A percentile compares a stretch with the other conserved stretches of the same genome.
Evolutionary conservation across 2,113 vertebrate species (phyloP).

Genomic region (Xenopus laevis): DNA sequence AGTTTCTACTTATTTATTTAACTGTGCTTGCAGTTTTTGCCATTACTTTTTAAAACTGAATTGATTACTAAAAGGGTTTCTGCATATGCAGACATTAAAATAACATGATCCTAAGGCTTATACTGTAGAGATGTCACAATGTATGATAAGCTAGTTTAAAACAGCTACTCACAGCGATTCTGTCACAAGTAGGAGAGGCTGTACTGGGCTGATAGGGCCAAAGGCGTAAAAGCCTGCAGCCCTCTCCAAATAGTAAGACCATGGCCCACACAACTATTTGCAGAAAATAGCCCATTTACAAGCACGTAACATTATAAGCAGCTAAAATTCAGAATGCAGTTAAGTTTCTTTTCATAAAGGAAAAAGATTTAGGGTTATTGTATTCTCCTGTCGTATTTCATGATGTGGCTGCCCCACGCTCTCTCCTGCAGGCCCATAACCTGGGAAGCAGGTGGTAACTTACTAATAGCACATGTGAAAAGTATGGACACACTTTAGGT

Average conservation of each 20-base stretch:
- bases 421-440: too few species aligned
- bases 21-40: neutral
- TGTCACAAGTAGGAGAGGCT: constrained; percentile 44
- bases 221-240: constrained; percentile 46
- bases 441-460: too few species aligned
- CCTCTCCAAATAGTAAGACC: constrained; percentile 38
- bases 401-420: too few species aligned
- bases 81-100: constrained; percentile 50
- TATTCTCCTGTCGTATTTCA: too few species aligned
- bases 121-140: constrained; percentile 42
- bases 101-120: constrained; percentile 53
- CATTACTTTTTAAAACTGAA: constrained; percentile 49
- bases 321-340: constrained; percentile 30
- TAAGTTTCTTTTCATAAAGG: neutral
- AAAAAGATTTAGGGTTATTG: neutral
- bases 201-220: constrained; percentile 48
- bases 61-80: constrained; percentile 54
- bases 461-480: too few species aligned
- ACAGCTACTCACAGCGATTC: constrained; percentile 51
- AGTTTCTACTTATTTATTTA: too few species aligned
- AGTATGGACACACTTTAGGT: too few species aligned
- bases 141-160: constrained; percentile 32
- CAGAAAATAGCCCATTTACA: constrained; percentile 48
- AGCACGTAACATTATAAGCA: constrained; percentile 50
- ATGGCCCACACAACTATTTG: constrained; percentile 47